phyloP scores from a whole-genome alignment of 2,888 invertebrate species.

The Platycheirus albimanus region DNA sequence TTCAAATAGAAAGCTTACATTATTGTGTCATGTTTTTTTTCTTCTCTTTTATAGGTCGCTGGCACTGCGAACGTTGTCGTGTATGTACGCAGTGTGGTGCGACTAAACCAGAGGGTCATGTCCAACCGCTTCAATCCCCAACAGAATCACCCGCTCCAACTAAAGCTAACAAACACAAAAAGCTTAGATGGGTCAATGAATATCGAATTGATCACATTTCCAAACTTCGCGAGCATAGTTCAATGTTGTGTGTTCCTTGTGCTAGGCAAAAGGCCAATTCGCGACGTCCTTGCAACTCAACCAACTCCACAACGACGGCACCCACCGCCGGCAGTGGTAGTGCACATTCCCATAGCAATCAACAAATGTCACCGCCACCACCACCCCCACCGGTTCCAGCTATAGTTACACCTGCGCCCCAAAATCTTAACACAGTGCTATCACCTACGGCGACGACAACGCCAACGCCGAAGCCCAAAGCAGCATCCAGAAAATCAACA shows the following conservation, averaged over 20 bases:
- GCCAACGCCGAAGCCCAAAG: conserved; percentile 64
- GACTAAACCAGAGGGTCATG: conserved; percentile 83
- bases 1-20: background rate
- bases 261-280: conserved; percentile 78
- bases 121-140: conserved; percentile 76
- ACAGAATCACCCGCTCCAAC: conserved; percentile 65
- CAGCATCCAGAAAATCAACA: conserved; percentile 46
- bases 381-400: conserved; percentile 65
- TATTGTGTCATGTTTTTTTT: too few species aligned
- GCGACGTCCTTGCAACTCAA: conserved; percentile 66
- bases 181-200: conserved; percentile 82
- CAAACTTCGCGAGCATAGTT: conserved; percentile 81
- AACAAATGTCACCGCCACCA: conserved; percentile 71
- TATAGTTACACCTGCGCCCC: conserved; percentile 66
- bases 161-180: conserved; percentile 78
- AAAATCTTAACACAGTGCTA: conserved; percentile 73
- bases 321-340: conserved; percentile 6
- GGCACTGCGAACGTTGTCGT: conserved; percentile 94
- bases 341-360: conserved; percentile 54
- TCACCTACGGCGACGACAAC: conserved; percentile 50
- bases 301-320: conserved; percentile 41
- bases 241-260: conserved; percentile 85
- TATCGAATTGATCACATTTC: conserved; percentile 82
- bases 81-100: conserved; percentile 87
- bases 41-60: conserved; percentile 86